Percentiles rank a stretch among this genome's conserved stretches.
Evolutionary conservation across 2,113 vertebrate genomes (phyloP).

Genomic region (Heloderma charlesbogerti): DNA sequence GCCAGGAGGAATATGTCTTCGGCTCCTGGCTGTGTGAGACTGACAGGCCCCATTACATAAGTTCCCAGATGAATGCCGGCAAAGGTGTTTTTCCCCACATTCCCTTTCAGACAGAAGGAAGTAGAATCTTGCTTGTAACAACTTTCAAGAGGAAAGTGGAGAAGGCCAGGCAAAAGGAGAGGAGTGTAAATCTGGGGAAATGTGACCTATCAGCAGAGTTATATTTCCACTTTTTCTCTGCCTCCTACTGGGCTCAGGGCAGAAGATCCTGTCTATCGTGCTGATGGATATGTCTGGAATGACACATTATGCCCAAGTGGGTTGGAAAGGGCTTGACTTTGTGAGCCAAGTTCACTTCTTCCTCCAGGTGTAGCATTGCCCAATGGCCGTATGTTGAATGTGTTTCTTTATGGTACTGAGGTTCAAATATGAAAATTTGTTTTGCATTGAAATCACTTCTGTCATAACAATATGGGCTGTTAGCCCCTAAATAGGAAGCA

Average conservation of each 20-base stretch:
- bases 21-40: slow-evolving; percentile 37
- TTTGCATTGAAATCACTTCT: neutral
- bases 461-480: neutral
- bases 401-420: neutral
- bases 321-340: neutral
- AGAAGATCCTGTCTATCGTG: slow-evolving; percentile 20
- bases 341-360: neutral
- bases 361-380: neutral
- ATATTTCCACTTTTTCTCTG: neutral
- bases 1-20: neutral
- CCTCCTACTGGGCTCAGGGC: slow-evolving; percentile 1
- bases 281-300: slow-evolving; percentile 32
- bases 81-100: slow-evolving; percentile 24
- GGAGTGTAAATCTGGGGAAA: neutral
- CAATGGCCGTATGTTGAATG: neutral
- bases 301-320: neutral
- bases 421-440: neutral
- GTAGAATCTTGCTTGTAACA: slow-evolving; percentile 55
- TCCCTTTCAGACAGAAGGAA: slow-evolving; percentile 15
- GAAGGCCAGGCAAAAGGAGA: neutral
- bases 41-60: slow-evolving; percentile 26
- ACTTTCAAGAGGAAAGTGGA: slow-evolving; percentile 40
- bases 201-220: neutral
- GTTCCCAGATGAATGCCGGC: slow-evolving; percentile 10
- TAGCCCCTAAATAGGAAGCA: neutral